Base-by-base conservation (phyloP, 2,797 vertebrate species). In the Melopsittacus undulatus region DNA sequence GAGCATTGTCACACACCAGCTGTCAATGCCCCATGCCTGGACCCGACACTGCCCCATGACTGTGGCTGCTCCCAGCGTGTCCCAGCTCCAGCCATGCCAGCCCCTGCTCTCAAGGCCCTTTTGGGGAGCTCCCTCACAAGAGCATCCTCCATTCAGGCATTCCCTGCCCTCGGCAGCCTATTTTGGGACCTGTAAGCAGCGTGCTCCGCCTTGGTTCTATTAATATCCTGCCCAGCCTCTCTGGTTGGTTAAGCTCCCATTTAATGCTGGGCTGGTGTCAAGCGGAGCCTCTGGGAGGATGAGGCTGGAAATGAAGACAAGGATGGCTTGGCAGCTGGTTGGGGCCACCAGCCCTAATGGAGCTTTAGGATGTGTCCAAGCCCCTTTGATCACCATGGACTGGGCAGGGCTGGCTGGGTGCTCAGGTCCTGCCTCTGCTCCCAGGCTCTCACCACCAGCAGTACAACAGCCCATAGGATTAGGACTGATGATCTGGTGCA, bases 171-270 rank as follows among this genome's bases (percentile, higher is more conserved):
- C 2, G 0, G 51, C 74, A 90, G 88, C 70, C 87, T 84, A 82
- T 94, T 92, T 79, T 0, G 1, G 87, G 90, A 64, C 45, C 67
- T 0, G 4, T 67, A 73, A 87, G 59, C 8, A 0, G 34, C 3
- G 10, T 2, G 24, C 72, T 94, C 83, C 0, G 3, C 89, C 62
- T 14, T 3, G 17, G 27, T 77, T 83, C 94, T 93, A 66, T 87
- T 79, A 84, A 92, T 94, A 82, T 52, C 86, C 83, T 22, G 21
- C 38, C 69, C 81, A 54, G 87, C 74, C 76, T 87, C 89, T 82
- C 67, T 0, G 17, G 10, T n/a, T 45, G 11, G 38, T 78, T 96
- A 92, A 96, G 78, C 89, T 92, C 34, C 32, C 8, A 1, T 82
- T 79, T 67, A 89, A 84, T 73, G 43, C 78, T 87, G 92, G 89